These are phyloP conservation scores for Nematopogon swammerdamellus DNA, from an alignment of 2,888 invertebrate genomes.

Conservation along the genomic window DNA sequence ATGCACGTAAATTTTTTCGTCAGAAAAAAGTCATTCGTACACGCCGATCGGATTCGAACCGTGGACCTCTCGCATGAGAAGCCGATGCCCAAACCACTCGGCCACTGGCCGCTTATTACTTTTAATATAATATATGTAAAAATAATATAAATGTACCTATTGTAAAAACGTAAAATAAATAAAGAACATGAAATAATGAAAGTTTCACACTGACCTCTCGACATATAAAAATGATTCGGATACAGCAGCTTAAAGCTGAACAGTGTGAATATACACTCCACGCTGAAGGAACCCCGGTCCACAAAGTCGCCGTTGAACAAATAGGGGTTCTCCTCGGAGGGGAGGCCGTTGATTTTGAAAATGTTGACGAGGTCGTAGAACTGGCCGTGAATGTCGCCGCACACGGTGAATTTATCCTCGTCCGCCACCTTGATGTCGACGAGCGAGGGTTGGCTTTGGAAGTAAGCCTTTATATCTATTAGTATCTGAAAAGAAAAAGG, in stretches of 20 bases:
- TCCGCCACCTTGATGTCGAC: slow-evolving; percentile 87
- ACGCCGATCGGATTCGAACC: no score
- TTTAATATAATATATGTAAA: no score
- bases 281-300: slow-evolving; percentile 98
- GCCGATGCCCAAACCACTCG: no score
- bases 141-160: no score
- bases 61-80: no score
- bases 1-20: no score
- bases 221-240: slow-evolving; percentile 96
- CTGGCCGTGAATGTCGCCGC: slow-evolving; percentile 99
- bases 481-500: slow-evolving; percentile 83
- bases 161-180: no score
- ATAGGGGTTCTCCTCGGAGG: slow-evolving; percentile 93
- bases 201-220: slow-evolving; percentile 72
- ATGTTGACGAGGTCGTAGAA: slow-evolving; percentile 98
- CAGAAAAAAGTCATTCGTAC: no score
- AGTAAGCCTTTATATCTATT: slow-evolving; percentile 81
- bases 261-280: slow-evolving; percentile 96
- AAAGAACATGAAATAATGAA: no score
- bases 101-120: no score
- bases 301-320: slow-evolving; percentile 99
- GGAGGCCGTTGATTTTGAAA: slow-evolving; percentile 94
- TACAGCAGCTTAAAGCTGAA: slow-evolving; percentile 96
- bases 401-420: slow-evolving; percentile 92
- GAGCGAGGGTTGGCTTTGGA: slow-evolving; percentile 81